Conservation (phyloP, 2,888 invertebrate species). For the Drosophila conformis region DNA sequence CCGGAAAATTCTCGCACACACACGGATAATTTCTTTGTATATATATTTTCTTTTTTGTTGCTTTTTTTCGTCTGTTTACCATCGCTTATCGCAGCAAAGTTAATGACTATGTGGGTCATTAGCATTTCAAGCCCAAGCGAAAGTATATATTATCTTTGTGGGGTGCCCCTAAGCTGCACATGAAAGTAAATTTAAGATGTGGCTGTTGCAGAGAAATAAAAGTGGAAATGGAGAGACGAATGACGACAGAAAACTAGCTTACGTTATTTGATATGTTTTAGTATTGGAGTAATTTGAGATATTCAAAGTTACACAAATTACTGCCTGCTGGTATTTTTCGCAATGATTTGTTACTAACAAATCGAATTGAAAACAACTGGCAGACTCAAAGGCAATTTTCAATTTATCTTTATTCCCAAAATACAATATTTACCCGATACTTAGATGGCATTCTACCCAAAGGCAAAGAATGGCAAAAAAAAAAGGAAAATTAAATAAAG, state of each 20-base stretch:
- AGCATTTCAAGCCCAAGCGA: constrained; percentile 58
- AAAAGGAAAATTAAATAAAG: neutral
- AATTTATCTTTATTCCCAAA: constrained; percentile 4
- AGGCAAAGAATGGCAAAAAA: constrained; percentile 2
- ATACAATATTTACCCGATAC: constrained; percentile 29
- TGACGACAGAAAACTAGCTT: neutral
- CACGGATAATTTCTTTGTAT: constrained; percentile 52
- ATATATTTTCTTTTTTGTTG: constrained; percentile 8
- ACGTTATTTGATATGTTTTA: neutral
- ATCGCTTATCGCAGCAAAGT: constrained; percentile 70
- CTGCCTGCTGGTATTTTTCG: neutral
- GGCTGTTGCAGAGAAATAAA: constrained; percentile 13
- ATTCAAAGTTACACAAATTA: neutral
- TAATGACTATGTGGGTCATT: constrained; percentile 78
- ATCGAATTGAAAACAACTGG: neutral
- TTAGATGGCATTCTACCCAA: constrained; percentile 27
- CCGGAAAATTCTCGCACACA: constrained; percentile 31
- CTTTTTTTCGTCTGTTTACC: constrained; percentile 33
- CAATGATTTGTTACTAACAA: neutral
- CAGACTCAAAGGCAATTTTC: constrained; percentile 6
- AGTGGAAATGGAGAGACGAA: neutral
- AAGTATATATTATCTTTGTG: constrained; percentile 8
- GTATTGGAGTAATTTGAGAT: neutral
- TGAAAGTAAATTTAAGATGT: constrained; percentile 36
- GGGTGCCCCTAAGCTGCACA: neutral